Evolutionary conservation across 2,888 invertebrate species (phyloP).

Genomic region (Cephalotes varians): DNA sequence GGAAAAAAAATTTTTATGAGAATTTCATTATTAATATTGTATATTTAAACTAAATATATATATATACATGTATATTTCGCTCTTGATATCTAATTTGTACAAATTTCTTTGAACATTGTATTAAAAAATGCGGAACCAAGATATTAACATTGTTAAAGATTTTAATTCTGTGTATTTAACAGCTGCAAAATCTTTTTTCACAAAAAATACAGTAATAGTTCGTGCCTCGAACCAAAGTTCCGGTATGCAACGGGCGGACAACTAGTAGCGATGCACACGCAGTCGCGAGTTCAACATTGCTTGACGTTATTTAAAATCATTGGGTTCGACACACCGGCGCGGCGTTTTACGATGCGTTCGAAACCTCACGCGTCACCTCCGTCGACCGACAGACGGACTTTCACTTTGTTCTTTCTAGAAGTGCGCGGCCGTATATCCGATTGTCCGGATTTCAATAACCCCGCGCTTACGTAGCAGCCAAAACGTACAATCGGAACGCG

Average conservation of each 20-base stretch:
- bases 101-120: neutral
- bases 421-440: slow-evolving; percentile 64
- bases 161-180: neutral
- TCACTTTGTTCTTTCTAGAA: slow-evolving; percentile 67
- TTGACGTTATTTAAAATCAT: slow-evolving; percentile 47
- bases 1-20: neutral
- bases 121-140: neutral
- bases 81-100: neutral
- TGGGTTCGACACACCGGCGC: slow-evolving; percentile 23
- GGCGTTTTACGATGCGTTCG: slow-evolving; percentile 65
- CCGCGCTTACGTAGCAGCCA: slow-evolving; percentile 44
- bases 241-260: slow-evolving; percentile 15
- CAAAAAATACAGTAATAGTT: neutral
- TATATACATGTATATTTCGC: neutral
- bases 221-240: slow-evolving; percentile 27
- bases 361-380: slow-evolving; percentile 62
- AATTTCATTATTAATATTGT: neutral
- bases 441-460: slow-evolving; percentile 63
- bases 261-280: neutral
- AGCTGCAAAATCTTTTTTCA: neutral
- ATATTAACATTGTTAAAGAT: neutral
- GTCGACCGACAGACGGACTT: slow-evolving; percentile 57
- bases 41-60: neutral
- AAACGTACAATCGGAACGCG: slow-evolving; percentile 10
- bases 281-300: slow-evolving; percentile 36